Conservation (phyloP, 2,888 invertebrate genomes). For the Formica aserva region DNA sequence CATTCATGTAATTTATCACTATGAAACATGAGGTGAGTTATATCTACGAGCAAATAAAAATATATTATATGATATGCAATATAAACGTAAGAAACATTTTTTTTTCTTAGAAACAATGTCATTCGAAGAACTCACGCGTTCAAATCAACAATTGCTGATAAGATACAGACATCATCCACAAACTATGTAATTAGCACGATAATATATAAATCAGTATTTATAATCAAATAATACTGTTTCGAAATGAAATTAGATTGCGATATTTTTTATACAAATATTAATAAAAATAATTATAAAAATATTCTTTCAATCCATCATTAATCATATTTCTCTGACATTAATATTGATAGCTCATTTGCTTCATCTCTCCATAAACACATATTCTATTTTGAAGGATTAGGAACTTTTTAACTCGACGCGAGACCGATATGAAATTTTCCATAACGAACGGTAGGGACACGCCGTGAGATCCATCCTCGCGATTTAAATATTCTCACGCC, state of each 20-base stretch:
- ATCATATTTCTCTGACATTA: background rate
- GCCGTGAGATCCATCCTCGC: background rate
- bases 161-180: slow-evolving; percentile 3
- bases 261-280: background rate
- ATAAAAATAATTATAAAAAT: background rate
- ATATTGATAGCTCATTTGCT: slow-evolving; percentile 8
- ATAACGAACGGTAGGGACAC: background rate
- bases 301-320: background rate
- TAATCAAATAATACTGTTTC: background rate
- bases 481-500: slow-evolving; percentile 39
- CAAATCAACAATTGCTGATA: slow-evolving; percentile 21
- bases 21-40: background rate
- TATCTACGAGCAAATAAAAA: background rate
- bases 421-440: background rate
- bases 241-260: slow-evolving; percentile 12
- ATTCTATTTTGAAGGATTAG: background rate
- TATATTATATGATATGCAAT: background rate
- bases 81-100: background rate
- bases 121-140: background rate
- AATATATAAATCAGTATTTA: slow-evolving; percentile 22
- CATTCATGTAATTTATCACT: background rate
- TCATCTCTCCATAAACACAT: background rate
- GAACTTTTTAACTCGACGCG: background rate
- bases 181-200: slow-evolving; percentile 25
- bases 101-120: background rate